Conservation (phyloP, 35 echinoderm and acorn worm genomes). For the Eucidaris tribuloides region DNA sequence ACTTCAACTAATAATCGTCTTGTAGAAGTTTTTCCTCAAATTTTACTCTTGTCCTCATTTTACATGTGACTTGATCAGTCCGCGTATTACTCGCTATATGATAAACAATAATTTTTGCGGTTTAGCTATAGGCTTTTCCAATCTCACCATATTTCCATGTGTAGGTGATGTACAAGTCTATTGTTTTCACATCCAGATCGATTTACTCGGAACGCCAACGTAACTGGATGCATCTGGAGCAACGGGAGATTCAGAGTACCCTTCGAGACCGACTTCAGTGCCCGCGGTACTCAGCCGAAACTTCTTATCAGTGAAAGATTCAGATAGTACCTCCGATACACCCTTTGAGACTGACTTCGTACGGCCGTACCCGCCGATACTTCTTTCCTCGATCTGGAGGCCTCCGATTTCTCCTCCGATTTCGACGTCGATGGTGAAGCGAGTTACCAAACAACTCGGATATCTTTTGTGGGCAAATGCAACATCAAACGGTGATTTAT, state of each 20-base stretch:
- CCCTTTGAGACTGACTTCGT: slow-evolving; percentile 4
- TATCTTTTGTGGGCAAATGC: slow-evolving; percentile 4
- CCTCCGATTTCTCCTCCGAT: not conserved
- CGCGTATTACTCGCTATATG: too few relatives aligned
- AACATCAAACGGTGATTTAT: slow-evolving; percentile 18
- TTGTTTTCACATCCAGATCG: too few relatives aligned
- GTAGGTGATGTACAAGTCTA: too few relatives aligned
- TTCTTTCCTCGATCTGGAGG: not conserved
- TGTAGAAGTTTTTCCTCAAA: too few relatives aligned
- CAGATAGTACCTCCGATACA: too few relatives aligned
- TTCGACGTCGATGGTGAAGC: slow-evolving; percentile 2
- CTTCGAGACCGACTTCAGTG: too few relatives aligned
- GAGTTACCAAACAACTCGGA: slow-evolving; percentile 5
- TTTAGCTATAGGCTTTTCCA: too few relatives aligned
- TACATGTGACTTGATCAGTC: too few relatives aligned
- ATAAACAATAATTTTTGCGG: too few relatives aligned
- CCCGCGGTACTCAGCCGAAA: not conserved
- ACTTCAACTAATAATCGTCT: too few relatives aligned
- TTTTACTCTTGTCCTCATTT: too few relatives aligned
- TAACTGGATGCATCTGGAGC: not conserved
- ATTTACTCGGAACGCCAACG: slow-evolving; percentile 1
- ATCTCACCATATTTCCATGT: too few relatives aligned
- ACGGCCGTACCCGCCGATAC: not conserved
- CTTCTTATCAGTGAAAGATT: not conserved
- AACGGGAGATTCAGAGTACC: not conserved